Evolutionary conservation across 2,888 invertebrate genomes (phyloP).

Genomic region (Ischnus inquisitorius): DNA sequence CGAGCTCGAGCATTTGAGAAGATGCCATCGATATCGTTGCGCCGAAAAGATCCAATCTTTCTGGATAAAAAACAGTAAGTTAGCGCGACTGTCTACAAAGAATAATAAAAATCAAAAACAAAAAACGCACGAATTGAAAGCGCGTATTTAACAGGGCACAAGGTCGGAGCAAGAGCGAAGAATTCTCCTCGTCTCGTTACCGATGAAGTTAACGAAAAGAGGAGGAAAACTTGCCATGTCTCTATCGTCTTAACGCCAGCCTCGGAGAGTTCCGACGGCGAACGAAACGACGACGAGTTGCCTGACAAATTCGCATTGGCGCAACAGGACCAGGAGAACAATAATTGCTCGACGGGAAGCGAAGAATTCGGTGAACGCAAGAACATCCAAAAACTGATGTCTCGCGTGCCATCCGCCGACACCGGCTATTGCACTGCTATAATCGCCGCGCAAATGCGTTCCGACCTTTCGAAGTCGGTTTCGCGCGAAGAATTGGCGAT

Average conservation of each 20-base stretch:
- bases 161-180: neutral
- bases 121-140: slow-evolving; percentile 8
- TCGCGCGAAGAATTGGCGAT: slow-evolving; percentile 14
- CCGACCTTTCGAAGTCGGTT: slow-evolving; percentile 19
- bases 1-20: slow-evolving; percentile 73
- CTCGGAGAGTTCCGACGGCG: slow-evolving; percentile 12
- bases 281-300: slow-evolving; percentile 18
- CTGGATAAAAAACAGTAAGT: slow-evolving; percentile 75
- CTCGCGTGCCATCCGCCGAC: slow-evolving; percentile 27
- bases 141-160: slow-evolving; percentile 30
- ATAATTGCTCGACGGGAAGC: slow-evolving; percentile 27
- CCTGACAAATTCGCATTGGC: slow-evolving; percentile 10
- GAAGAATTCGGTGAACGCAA: neutral
- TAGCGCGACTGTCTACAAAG: neutral
- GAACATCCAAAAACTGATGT: neutral
- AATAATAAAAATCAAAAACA: slow-evolving; percentile 30
- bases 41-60: slow-evolving; percentile 75
- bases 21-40: slow-evolving; percentile 69
- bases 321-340: slow-evolving; percentile 33
- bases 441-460: slow-evolving; percentile 3
- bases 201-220: neutral
- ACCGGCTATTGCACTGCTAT: slow-evolving; percentile 32
- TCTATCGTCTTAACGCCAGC: slow-evolving; percentile 38
- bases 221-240: neutral
- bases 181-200: neutral